A percentile compares a stretch with the other conserved stretches of the same genome.
Evolutionary conservation across 2,888 invertebrate genomes (phyloP).

Genomic region (Nemotelus pantherinus): DNA sequence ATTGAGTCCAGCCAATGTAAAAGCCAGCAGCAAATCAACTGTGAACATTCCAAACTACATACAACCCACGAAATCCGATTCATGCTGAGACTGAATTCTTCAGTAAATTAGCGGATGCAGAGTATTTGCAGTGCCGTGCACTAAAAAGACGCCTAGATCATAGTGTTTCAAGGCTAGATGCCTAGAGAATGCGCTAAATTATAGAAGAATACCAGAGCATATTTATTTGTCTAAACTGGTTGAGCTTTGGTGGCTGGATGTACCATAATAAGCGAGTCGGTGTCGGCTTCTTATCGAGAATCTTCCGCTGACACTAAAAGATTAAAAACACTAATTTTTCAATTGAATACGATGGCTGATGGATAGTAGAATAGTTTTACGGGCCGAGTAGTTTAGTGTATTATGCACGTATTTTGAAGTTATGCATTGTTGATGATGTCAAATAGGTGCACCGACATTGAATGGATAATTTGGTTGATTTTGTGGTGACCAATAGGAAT

Average conservation of each 20-base stretch:
- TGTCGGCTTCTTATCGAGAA: constrained; percentile 16
- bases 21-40: too few relatives aligned
- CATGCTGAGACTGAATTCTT: too few relatives aligned
- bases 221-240: too few relatives aligned
- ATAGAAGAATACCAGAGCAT: too few relatives aligned
- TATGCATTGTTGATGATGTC: too few relatives aligned
- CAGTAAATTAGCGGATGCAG: constrained; percentile 18
- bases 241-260: too few relatives aligned
- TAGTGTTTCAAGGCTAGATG: constrained; percentile 14
- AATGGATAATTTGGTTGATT: too few relatives aligned
- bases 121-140: neutral
- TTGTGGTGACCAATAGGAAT: too few relatives aligned
- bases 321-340: constrained; percentile 27
- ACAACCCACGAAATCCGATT: too few relatives aligned
- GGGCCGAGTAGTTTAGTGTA: constrained; percentile 24
- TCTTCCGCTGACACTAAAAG: neutral
- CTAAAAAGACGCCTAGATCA: neutral
- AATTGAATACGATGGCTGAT: constrained; percentile 9
- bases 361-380: constrained; percentile 22
- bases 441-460: too few relatives aligned
- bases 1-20: too few relatives aligned
- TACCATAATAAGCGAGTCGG: neutral
- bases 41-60: too few relatives aligned
- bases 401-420: constrained; percentile 21
- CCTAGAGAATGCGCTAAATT: neutral